Base-by-base conservation (phyloP, 2,797 vertebrate genomes). In the Syngnathus rostellatus region DNA sequence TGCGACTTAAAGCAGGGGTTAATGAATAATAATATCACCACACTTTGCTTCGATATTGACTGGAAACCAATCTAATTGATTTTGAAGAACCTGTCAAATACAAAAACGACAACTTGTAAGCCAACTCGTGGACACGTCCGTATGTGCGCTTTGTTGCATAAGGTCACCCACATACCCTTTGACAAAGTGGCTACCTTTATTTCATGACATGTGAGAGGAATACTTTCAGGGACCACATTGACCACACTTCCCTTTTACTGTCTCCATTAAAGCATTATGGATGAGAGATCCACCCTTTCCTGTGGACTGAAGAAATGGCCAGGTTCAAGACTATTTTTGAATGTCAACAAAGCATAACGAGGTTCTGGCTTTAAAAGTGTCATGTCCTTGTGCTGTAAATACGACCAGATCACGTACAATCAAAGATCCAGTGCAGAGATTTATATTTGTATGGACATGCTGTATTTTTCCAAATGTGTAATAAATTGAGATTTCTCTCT, bases 361-460 rank as follows among this genome's bases (percentile, higher is more conserved):
- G 54, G 12, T 39, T 64, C 25, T 37, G 12, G 25, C 67, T 68
- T 17, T 21, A 68, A 66, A 6, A 1, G 69, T 2, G 14, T 58
- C 9, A 37, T 38, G 37, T 53, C 50, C n/a, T 21, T 53, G 50
- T 31, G 7, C 64, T 25, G 72, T 23, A 17, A 70, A 14, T 62
- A 48, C 46, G 37, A 63, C 51, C 45, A 51, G 4, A 74, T 71
- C 48, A 65, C 54, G 51, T 21, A 54, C 63, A 19, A 2, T 21
- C 38, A 43, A 43, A 70, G 64, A 53, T 39, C 43, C 59, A 70
- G 46, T 17, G 55, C 65, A 68, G 54, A 79, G 38, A 11, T 80
- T 77, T 77, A 65, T 82, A 73, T 78, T 80, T 83, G 64, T 81
- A 81, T 64, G 62, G 79, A 73, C 82, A 67, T 73, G 71, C 53